Evolutionary conservation across 2,797 vertebrate genomes (phyloP).

Genomic region (Notamacropus eugenii): DNA sequence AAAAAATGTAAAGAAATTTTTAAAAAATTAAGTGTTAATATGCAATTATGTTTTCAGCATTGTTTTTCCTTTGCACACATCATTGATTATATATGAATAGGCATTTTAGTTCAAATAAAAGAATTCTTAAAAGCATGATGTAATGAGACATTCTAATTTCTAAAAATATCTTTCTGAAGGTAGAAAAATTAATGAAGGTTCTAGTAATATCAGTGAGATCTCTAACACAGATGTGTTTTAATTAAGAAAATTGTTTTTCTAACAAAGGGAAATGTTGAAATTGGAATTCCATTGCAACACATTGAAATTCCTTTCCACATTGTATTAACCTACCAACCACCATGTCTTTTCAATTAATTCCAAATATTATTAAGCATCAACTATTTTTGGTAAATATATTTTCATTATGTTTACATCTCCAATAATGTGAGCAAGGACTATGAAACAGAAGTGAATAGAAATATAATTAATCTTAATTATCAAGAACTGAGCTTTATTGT

Average conservation of each 20-base stretch:
- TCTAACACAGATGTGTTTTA: conserved; percentile 29
- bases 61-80: conserved; percentile 9
- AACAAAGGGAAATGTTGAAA: conserved; percentile 5
- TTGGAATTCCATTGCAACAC: background rate
- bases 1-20: background rate
- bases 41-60: conserved; percentile 46
- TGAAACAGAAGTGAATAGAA: conserved; percentile 32
- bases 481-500: conserved; percentile 2
- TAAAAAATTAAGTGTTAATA: background rate
- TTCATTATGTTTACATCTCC: background rate
- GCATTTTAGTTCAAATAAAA: conserved; percentile 47
- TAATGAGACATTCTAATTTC: conserved; percentile 36
- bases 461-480: background rate
- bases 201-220: conserved; percentile 19
- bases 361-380: background rate
- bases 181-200: conserved; percentile 22
- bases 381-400: background rate
- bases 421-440: conserved; percentile 32
- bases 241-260: conserved; percentile 49
- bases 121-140: conserved; percentile 15
- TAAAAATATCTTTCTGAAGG: conserved; percentile 35
- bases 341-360: background rate
- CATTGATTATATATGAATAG: background rate
- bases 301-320: conserved; percentile 44
- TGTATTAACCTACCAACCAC: conserved; percentile 36